Base-by-base conservation (phyloP, 2,113 vertebrate species). In the Myrmecophaga tridactyla region DNA sequence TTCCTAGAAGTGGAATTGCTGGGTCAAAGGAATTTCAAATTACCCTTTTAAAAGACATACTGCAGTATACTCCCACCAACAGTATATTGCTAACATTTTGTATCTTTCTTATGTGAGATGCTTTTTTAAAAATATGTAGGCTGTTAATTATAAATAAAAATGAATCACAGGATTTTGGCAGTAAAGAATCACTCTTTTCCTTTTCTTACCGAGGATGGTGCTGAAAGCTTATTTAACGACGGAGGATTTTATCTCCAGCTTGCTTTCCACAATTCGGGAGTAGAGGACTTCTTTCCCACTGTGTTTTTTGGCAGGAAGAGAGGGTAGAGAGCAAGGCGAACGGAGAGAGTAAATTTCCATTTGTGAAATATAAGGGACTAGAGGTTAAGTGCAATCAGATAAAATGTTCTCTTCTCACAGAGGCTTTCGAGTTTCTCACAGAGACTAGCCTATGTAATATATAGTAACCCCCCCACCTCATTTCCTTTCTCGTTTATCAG, bases 131-230 rank as follows among this genome's bases (percentile, higher is more conserved):
- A 88, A 88, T 78, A 67, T 60, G 65, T 65, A 80, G 65, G 46
- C 73, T 92, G 34, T 85, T 89, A 31, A 51, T 89, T 78, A 80
- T 73, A 94, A 92, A 85, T 85, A 89, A 92, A 89, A 84, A 73
- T 43, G 72, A 92, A 72, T 92, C 89, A 73, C 29, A 83, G 56
- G 72, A 73, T 65, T 89, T 72, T 89, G 70, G 63, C 72, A 73
- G 36, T 92, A 84, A 89, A 92, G 58, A 94, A 41, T 89, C 39
- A 29, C 7, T 58, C 25, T 29, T 67, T 51, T 81, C 56, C 67
- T 92, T 58, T 63, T 51, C 29, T 82, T 91, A 20, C 25, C 72
- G 72, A 80, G 39, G 21, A 60, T 92, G 72, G 15, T 83, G n/a
- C 6, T 3, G 51, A 62, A 62, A 82, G 48, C 48, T n/a, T 51